Evolutionary conservation across 2,888 invertebrate genomes (phyloP).

Genomic region (Limnephilus rhombicus): DNA sequence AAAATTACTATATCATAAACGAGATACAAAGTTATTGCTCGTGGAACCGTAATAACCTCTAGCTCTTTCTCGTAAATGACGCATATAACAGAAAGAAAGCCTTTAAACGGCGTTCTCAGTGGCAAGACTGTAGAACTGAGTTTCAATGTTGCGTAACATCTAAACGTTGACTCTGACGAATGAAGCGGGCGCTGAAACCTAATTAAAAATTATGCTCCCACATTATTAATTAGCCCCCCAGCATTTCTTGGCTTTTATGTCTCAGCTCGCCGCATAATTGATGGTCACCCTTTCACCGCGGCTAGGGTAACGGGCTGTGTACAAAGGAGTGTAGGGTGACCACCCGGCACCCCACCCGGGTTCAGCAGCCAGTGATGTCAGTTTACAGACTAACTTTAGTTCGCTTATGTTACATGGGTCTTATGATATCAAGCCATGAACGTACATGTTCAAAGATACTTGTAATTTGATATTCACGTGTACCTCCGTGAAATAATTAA

Average conservation of each 20-base stretch:
- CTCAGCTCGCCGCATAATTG: conserved; percentile 3
- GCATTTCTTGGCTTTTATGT: conserved; percentile 1
- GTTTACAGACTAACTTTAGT: background rate
- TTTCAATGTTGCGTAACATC: background rate
- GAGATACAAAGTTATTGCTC: too few relatives aligned
- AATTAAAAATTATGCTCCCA: background rate
- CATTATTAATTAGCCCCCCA: background rate
- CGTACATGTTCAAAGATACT: background rate
- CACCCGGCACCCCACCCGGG: background rate
- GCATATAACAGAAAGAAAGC: too few relatives aligned
- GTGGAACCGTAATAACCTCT: too few relatives aligned
- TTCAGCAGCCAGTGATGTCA: background rate
- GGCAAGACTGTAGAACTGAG: background rate
- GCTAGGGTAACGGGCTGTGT: background rate
- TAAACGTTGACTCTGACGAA: background rate
- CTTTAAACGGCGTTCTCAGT: background rate
- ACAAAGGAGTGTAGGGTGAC: background rate
- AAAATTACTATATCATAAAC: too few relatives aligned
- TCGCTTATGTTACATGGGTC: background rate
- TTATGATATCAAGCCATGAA: background rate
- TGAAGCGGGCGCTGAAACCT: background rate
- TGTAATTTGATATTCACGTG: background rate
- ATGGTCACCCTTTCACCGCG: background rate
- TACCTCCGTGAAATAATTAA: too few relatives aligned
- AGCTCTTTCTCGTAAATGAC: too few relatives aligned